Evolutionary conservation across 2,797 vertebrate genomes (phyloP).

Genomic region (Myripristis murdjan): DNA sequence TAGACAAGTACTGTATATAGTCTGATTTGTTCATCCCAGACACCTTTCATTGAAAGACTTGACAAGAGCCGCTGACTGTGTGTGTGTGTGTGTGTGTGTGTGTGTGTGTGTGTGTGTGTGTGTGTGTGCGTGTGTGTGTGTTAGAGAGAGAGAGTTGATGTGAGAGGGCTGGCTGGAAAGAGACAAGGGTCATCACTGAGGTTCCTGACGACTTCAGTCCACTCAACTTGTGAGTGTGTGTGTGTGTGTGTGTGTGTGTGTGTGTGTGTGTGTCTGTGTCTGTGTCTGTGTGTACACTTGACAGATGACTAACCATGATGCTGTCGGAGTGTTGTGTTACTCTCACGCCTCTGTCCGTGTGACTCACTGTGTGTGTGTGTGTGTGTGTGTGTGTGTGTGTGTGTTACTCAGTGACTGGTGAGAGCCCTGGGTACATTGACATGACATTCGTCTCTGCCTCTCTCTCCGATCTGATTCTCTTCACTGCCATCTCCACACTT

Average conservation of each 20-base stretch:
- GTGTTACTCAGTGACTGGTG: slow-evolving; percentile 73
- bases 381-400: slow-evolving; percentile 33
- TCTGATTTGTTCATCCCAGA: background rate
- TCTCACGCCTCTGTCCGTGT: slow-evolving; percentile 68
- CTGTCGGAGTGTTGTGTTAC: slow-evolving; percentile 66
- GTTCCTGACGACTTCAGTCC: slow-evolving; percentile 54
- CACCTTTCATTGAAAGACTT: slow-evolving; percentile 13
- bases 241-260: slow-evolving; percentile 6
- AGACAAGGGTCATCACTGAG: slow-evolving; percentile 67
- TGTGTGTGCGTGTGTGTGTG: no score
- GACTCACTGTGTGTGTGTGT: slow-evolving; percentile 58
- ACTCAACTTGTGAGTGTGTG: slow-evolving; percentile 44
- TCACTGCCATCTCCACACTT: slow-evolving; percentile 25
- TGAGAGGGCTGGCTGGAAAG: slow-evolving; percentile 58
- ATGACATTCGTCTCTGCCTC: slow-evolving; percentile 68
- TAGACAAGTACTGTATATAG: no score
- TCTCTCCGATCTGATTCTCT: slow-evolving; percentile 52
- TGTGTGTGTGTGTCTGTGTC: slow-evolving; percentile 5
- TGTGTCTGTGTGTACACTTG: slow-evolving; percentile 26
- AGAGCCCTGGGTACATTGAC: slow-evolving; percentile 65
- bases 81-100: slow-evolving; percentile 5
- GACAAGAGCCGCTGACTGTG: slow-evolving; percentile 7
- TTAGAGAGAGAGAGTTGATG: slow-evolving; percentile 46
- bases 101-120: slow-evolving; percentile 3
- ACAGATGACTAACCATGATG: slow-evolving; percentile 69